Conservation (phyloP, 2,797 vertebrate genomes). For the Nasua narica region DNA sequence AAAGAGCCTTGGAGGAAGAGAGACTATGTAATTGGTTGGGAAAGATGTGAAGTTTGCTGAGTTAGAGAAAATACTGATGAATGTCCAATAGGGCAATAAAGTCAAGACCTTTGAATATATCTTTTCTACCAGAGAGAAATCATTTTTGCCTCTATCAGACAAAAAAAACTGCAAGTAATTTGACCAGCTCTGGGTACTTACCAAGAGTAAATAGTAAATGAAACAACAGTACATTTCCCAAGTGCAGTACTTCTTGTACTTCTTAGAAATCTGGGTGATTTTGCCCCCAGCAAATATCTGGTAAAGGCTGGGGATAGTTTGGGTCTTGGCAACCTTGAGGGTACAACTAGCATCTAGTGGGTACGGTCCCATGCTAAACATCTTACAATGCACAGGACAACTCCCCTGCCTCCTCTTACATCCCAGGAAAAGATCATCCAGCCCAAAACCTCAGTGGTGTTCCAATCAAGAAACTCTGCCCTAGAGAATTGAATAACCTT, state of each 20-base stretch:
- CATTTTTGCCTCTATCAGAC: background rate
- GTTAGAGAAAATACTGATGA: background rate
- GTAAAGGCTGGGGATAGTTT: background rate
- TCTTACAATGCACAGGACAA: background rate
- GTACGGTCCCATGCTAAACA: background rate
- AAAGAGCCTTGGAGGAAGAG: background rate
- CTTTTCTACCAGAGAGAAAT: background rate
- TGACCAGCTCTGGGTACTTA: background rate
- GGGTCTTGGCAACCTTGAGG: background rate
- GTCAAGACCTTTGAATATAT: background rate
- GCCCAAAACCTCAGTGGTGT: background rate
- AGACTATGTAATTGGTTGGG: background rate
- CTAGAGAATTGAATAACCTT: background rate
- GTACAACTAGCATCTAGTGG: rapidly evolving
- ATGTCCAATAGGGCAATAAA: background rate
- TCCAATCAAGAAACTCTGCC: background rate
- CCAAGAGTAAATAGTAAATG: background rate
- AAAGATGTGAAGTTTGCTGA: background rate
- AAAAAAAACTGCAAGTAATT: background rate
- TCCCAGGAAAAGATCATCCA: background rate
- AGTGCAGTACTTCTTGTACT: background rate
- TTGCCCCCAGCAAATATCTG: background rate
- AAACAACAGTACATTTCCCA: background rate
- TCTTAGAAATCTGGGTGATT: background rate
- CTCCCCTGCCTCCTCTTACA: background rate